Evolutionary conservation across 2,797 vertebrate genomes (phyloP).

Genomic region (Cetoscarus ocellatus): DNA sequence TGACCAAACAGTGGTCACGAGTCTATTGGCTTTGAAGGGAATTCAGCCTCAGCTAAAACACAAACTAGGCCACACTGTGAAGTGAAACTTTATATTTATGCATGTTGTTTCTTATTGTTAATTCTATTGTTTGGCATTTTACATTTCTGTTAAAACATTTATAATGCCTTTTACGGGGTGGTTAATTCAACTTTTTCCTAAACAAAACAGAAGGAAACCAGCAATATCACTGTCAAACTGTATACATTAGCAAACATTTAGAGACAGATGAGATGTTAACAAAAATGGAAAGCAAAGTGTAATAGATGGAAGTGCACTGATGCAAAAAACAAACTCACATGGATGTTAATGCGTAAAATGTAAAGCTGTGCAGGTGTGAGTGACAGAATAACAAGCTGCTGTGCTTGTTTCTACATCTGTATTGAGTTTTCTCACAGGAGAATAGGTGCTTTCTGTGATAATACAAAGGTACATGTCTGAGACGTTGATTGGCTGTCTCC

Average conservation of each 20-base stretch:
- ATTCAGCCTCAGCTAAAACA: not conserved
- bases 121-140: too few relatives aligned
- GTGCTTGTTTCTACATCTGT: constrained; percentile 5
- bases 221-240: too few relatives aligned
- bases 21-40: not conserved
- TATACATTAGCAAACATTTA: too few relatives aligned
- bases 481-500: not conserved
- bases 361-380: constrained; percentile 7
- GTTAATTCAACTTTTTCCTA: too few relatives aligned
- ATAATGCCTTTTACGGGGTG: too few relatives aligned
- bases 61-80: too few relatives aligned
- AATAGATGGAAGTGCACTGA: constrained; percentile 23
- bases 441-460: not conserved
- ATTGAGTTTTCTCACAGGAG: not conserved
- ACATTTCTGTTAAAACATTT: too few relatives aligned
- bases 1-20: not conserved
- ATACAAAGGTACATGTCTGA: not conserved
- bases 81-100: too few relatives aligned
- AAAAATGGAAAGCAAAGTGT: constrained; percentile 12
- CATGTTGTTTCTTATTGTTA: too few relatives aligned
- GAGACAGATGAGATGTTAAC: constrained; percentile 6
- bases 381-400: constrained; percentile 1
- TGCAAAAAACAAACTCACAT: constrained; percentile 49
- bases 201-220: not conserved
- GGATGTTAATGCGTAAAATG: not conserved